Conservation (phyloP, 2,888 invertebrate genomes). For the Agrilus cyanescens region DNA sequence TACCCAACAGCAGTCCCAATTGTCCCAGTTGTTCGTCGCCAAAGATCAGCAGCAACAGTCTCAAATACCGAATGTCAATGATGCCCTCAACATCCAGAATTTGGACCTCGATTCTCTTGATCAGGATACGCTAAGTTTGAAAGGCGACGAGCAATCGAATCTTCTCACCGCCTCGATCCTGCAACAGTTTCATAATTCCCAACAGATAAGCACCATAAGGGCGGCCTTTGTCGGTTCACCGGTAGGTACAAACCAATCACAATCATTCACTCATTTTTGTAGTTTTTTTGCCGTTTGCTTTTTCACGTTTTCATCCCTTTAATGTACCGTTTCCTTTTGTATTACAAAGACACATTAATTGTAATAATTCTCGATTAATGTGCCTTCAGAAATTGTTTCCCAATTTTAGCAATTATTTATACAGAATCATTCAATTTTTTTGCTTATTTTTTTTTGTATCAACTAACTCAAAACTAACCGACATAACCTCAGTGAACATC, state of each 20-base stretch:
- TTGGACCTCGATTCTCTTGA: slow-evolving; percentile 28
- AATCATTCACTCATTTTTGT: slow-evolving; percentile 24
- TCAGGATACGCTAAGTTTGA: slow-evolving; percentile 26
- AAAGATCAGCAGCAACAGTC: slow-evolving; percentile 14
- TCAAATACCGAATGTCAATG: slow-evolving; percentile 22
- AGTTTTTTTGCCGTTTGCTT: slow-evolving; percentile 1
- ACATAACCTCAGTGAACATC: no score
- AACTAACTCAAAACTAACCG: no score
- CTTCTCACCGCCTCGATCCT: slow-evolving; percentile 30
- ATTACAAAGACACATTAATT: no score
- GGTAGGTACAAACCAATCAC: slow-evolving; percentile 17
- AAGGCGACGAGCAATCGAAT: slow-evolving; percentile 30
- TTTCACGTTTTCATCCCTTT: no score
- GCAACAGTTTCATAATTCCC: slow-evolving; percentile 31
- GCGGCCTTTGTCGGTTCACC: slow-evolving; percentile 30
- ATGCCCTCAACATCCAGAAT: slow-evolving; percentile 27
- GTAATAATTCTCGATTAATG: no score
- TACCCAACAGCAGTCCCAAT: slow-evolving; percentile 36
- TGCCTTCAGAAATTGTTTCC: no score
- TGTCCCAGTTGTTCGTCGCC: slow-evolving; percentile 14
- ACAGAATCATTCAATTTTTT: no score
- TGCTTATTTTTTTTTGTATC: no score
- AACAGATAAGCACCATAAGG: slow-evolving; percentile 21
- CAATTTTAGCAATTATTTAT: no score
- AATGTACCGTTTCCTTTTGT: no score